Conservation (phyloP, 2,797 vertebrate species). For the Danio tinwini region DNA sequence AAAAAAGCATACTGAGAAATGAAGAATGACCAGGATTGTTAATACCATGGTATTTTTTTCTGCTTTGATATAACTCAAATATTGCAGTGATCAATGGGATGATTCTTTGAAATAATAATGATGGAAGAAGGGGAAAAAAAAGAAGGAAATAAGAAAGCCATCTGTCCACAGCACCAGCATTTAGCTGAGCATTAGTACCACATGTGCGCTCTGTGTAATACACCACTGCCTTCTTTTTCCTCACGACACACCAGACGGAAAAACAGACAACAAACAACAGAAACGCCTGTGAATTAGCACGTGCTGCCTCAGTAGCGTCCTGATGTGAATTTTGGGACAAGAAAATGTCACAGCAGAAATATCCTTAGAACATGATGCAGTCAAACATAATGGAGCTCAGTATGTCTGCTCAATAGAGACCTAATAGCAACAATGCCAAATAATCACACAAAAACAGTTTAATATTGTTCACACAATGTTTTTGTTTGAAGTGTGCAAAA, state of each 20-base stretch:
- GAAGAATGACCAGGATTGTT: constrained; percentile 23
- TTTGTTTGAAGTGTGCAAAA: not conserved
- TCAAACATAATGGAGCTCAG: constrained; percentile 5
- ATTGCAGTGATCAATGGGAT: constrained; percentile 38
- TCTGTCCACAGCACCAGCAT: constrained; percentile 69
- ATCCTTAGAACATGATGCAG: constrained; percentile 17
- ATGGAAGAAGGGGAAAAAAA: not conserved
- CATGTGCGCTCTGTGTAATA: constrained; percentile 54
- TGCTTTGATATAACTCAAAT: constrained; percentile 26
- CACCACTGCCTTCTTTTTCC: constrained; percentile 39
- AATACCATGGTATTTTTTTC: not conserved
- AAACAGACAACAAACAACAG: constrained; percentile 2
- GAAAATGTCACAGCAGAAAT: constrained; percentile 18
- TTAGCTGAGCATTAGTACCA: constrained; percentile 69
- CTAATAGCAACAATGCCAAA: not conserved
- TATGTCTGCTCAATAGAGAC: not conserved
- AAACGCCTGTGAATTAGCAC: constrained; percentile 13
- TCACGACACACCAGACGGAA: constrained; percentile 10
- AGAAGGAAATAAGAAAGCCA: constrained; percentile 56
- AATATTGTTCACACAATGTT: not conserved
- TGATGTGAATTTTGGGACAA: not conserved
- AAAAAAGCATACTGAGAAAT: not conserved
- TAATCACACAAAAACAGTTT: not conserved
- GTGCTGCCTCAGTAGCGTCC: not conserved
- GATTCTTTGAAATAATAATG: constrained; percentile 4